These are phyloP conservation scores for Ctenicera cuprea DNA, from an alignment of 2,888 invertebrate species.

Conservation along the genomic window DNA sequence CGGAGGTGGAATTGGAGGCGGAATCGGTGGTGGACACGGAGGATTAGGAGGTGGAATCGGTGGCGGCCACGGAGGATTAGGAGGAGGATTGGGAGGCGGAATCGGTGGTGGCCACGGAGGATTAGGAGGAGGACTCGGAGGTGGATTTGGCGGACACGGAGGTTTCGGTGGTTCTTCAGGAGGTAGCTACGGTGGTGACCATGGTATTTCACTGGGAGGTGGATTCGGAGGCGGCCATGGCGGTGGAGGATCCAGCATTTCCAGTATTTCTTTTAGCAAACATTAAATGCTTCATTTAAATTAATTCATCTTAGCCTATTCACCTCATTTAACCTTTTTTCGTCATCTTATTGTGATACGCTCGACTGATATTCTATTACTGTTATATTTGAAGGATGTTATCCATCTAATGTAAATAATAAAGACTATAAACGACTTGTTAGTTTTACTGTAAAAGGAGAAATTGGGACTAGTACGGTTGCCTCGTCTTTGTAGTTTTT, in stretches of 20 bases:
- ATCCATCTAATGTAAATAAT: too few species aligned
- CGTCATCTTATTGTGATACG: constrained; percentile 51
- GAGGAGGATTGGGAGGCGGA: constrained; percentile 43
- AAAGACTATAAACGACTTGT: too few species aligned
- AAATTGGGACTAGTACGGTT: too few species aligned
- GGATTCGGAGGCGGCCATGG: neutral
- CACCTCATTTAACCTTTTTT: constrained; percentile 34
- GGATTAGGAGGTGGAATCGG: constrained; percentile 54
- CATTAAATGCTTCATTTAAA: neutral
- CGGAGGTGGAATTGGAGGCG: neutral
- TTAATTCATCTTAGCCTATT: too few species aligned
- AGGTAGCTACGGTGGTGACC: neutral
- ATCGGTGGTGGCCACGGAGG: constrained; percentile 29
- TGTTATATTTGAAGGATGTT: constrained; percentile 3
- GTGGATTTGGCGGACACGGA: constrained; percentile 2
- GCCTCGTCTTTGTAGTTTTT: too few species aligned
- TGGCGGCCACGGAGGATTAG: constrained; percentile 50
- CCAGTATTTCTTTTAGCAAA: constrained; percentile 63
- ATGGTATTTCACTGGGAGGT: neutral
- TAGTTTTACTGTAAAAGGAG: too few species aligned
- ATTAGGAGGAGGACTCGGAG: constrained; percentile 45
- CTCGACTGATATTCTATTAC: constrained; percentile 24
- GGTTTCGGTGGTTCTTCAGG: neutral
- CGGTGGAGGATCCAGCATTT: constrained; percentile 54
- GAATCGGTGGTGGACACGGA: constrained; percentile 36